Evolutionary conservation across 1,140 invertebrate genomes (phyloP), one percentile per base, ranked within the genome.

Genomic region (Zaprionus gabonicus): DNA sequence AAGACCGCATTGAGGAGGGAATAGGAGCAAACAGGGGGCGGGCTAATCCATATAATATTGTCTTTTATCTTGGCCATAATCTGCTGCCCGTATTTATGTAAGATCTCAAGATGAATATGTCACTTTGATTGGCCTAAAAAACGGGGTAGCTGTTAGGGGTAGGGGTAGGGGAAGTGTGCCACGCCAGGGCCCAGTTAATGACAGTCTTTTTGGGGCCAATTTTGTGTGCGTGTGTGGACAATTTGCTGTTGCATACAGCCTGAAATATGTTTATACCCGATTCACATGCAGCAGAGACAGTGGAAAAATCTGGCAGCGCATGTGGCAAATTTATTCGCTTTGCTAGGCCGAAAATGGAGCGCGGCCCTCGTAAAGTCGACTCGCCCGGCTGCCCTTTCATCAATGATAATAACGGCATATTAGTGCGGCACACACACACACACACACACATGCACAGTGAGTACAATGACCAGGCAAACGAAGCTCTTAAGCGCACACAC

Each of bases 321-420:
- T 58, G 63, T 71, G 71, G 78, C 83, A 84, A 85, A 90, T 88
- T 84, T 87, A 81, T 88, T 72, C 58, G 66, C 68, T 81, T 75
- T 78, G 49, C 38, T 74, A 25, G 68, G 69, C 56, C 23, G 34
- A 66, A 60, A 76, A 66, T 44, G 59, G 62, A 64, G 58, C 53
- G 68, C 76, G 23, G 64, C 36, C 59, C 72, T 82, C 83, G 82
- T 83, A 88, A 88, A 80, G 51, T 80, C 51, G 76, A 75, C 70
- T 80, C 73, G 83, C 56, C 65, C 57, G 78, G 57, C 83, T 73
- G 81, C 77, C 78, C 85, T 87, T 87, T 87, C 78, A 87, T 87
- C 84, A 88, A 74, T 78, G 84, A 88, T 87, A 88, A 87, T 88
- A 87, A 81, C 71, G 53, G 72, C 78, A 81, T 77, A 87, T 88